Percentiles rank a stretch among this genome's conserved stretches.
Evolutionary conservation across 2,797 vertebrate species (phyloP).

Genomic region (Melanotaenia nigrans): DNA sequence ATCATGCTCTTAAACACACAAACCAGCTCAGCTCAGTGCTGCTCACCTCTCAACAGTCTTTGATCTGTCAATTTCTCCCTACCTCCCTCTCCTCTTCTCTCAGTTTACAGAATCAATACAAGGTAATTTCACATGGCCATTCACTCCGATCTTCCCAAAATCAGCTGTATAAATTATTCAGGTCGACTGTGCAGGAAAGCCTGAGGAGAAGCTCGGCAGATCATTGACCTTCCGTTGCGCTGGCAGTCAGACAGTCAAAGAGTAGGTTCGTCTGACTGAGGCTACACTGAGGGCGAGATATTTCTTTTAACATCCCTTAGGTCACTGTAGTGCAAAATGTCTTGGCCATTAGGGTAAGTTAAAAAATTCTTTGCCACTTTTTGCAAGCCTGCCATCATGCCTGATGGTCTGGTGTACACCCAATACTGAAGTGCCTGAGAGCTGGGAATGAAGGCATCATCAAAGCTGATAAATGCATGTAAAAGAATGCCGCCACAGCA

Average conservation of each 20-base stretch:
- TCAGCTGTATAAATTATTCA: slow-evolving; percentile 77
- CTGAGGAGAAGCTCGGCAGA: slow-evolving; percentile 58
- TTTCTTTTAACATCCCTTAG: slow-evolving; percentile 32
- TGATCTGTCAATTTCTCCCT: slow-evolving; percentile 30
- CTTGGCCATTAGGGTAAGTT: too few species aligned
- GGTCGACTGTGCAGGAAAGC: slow-evolving; percentile 54
- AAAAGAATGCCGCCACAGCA: neutral
- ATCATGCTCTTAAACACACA: slow-evolving; percentile 49
- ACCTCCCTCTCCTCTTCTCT: slow-evolving; percentile 38
- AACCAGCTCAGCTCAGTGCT: slow-evolving; percentile 25
- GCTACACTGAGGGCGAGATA: slow-evolving; percentile 29
- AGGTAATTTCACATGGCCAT: slow-evolving; percentile 73
- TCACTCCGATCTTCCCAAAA: slow-evolving; percentile 75
- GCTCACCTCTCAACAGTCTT: slow-evolving; percentile 38
- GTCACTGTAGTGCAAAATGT: slow-evolving; percentile 26
- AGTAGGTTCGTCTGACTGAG: slow-evolving; percentile 32
- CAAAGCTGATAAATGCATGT: neutral
- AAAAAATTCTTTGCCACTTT: too few species aligned
- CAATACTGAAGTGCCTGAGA: neutral
- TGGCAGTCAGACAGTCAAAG: slow-evolving; percentile 52
- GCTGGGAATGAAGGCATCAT: neutral
- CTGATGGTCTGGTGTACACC: neutral
- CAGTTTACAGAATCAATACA: slow-evolving; percentile 72
- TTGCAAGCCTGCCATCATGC: neutral
- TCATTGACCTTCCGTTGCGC: slow-evolving; percentile 71